phyloP scores from a whole-genome alignment of 2,888 invertebrate species.

The Eristalis arbustorum region DNA sequence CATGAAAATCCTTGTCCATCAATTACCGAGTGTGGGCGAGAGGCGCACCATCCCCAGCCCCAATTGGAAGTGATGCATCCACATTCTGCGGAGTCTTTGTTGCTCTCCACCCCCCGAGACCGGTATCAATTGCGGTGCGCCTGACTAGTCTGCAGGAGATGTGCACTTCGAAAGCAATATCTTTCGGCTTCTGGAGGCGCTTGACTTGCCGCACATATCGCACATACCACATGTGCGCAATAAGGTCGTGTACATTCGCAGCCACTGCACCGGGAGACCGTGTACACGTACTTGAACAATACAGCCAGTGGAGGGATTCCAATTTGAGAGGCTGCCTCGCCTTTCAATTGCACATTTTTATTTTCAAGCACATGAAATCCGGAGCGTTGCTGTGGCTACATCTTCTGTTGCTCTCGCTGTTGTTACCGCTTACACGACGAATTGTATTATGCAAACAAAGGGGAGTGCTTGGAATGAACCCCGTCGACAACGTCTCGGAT shows the following conservation, averaged over 20 bases:
- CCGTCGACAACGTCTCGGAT: slow-evolving; percentile 10
- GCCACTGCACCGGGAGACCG: background rate
- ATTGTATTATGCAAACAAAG: slow-evolving; percentile 39
- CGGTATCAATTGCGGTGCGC: slow-evolving; percentile 32
- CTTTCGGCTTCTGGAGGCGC: slow-evolving; percentile 15
- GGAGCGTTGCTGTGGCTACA: background rate
- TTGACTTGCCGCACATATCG: slow-evolving; percentile 20
- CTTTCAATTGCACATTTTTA: slow-evolving; percentile 7
- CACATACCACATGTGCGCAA: slow-evolving; percentile 9
- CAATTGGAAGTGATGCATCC: slow-evolving; percentile 13
- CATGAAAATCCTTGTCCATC: slow-evolving; percentile 17
- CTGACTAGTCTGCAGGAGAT: slow-evolving; percentile 17
- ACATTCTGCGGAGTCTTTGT: slow-evolving; percentile 6
- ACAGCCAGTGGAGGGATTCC: slow-evolving; percentile 12
- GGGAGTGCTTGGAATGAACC: background rate
- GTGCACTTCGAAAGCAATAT: slow-evolving; percentile 31
- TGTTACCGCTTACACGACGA: slow-evolving; percentile 27
- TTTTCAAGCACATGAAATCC: background rate
- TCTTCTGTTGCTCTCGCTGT: background rate
- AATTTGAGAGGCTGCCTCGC: slow-evolving; percentile 4
- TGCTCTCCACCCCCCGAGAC: background rate
- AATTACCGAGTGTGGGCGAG: slow-evolving; percentile 13
- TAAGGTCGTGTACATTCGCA: background rate
- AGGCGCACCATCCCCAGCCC: background rate
- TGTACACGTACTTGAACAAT: background rate